Percentiles rank a stretch among this genome's conserved stretches.
Evolutionary conservation across 2,113 vertebrate species (phyloP).

Genomic region (Muscicapa adusta): DNA sequence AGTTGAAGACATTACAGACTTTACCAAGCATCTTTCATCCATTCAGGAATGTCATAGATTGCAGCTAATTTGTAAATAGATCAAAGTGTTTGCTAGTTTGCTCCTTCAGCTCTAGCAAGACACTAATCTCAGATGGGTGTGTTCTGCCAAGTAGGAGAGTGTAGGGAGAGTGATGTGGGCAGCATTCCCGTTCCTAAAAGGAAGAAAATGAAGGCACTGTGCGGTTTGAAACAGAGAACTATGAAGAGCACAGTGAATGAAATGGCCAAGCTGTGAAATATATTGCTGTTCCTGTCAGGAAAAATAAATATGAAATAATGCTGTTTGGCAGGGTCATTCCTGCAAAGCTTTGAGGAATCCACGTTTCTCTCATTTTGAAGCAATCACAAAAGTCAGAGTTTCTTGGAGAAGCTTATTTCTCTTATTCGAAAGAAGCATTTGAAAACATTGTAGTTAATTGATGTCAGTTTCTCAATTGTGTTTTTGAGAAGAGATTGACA

Average conservation of each 20-base stretch:
- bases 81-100: not conserved
- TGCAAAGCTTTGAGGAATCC: not conserved
- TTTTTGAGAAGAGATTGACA: slow-evolving; percentile 52
- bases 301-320: not conserved
- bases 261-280: not conserved
- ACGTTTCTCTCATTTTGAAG: not conserved
- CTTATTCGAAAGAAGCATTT: slow-evolving; percentile 42
- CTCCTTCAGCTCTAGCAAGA: not conserved
- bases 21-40: not conserved
- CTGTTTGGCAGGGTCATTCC: not conserved
- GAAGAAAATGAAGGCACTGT: not conserved
- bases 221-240: not conserved
- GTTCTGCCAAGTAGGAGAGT: not conserved
- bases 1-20: not conserved
- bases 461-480: slow-evolving; percentile 47
- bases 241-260: not conserved
- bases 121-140: not conserved
- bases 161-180: too few species aligned
- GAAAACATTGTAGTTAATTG: slow-evolving; percentile 53
- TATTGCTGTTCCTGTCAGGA: not conserved
- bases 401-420: not conserved
- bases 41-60: not conserved
- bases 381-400: slow-evolving; percentile 1
- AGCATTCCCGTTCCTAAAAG: not conserved
- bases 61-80: not conserved